Percentiles rank a stretch among this genome's conserved stretches.
phyloP scores from a whole-genome alignment of 2,888 invertebrate genomes.

The Yponomeuta malinellus region DNA sequence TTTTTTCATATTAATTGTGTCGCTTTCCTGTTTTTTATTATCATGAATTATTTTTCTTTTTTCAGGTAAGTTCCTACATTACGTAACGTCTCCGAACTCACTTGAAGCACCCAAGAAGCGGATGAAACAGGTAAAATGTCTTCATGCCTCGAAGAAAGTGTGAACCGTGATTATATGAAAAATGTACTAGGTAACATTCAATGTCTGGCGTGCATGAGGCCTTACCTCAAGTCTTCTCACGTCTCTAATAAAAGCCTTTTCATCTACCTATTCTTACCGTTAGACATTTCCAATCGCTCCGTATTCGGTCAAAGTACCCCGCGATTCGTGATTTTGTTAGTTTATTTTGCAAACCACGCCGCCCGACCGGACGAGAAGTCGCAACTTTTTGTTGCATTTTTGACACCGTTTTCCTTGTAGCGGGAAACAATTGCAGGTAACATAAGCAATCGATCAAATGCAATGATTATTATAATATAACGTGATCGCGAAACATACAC shows the following conservation, averaged over 20 bases:
- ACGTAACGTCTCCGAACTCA: neutral
- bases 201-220: neutral
- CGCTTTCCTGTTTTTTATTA: neutral
- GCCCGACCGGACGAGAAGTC: too few species aligned
- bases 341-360: too few species aligned
- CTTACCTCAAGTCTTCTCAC: neutral
- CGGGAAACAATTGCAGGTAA: neutral
- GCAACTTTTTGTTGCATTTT: too few species aligned
- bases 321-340: neutral
- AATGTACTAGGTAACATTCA: neutral
- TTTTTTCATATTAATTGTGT: neutral
- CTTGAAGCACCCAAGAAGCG: too few species aligned
- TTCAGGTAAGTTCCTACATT: neutral
- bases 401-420: neutral
- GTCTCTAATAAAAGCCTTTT: neutral
- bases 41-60: neutral
- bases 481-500: too few species aligned
- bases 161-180: neutral
- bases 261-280: slow-evolving; percentile 29
- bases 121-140: too few species aligned
- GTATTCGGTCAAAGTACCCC: neutral
- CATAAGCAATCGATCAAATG: neutral
- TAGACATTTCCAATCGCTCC: slow-evolving; percentile 37
- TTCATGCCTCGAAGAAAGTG: neutral
- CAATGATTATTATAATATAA: neutral